phyloP scores from a whole-genome alignment of 2,113 vertebrate species.

The Scomber colias region DNA sequence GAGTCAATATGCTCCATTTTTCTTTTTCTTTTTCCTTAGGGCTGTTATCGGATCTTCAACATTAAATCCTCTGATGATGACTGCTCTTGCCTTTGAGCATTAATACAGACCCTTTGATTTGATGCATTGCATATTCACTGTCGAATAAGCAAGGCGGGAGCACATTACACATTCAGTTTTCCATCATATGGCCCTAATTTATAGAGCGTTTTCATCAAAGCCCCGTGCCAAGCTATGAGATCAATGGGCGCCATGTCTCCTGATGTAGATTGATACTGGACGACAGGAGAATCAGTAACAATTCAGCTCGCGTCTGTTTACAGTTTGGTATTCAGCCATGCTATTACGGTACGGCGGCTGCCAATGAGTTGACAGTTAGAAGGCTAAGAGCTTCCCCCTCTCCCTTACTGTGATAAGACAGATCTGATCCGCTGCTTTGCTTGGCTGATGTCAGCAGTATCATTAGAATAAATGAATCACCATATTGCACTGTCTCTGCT shows the following conservation, averaged over 20 bases:
- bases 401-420: conserved; percentile 64
- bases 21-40: conserved; percentile 3
- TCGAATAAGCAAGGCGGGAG: conserved; percentile 59
- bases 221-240: conserved; percentile 42
- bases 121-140: conserved; percentile 58
- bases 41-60: conserved; percentile 24
- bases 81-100: conserved; percentile 28
- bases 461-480: conserved; percentile 78
- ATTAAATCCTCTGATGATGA: conserved; percentile 20
- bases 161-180: conserved; percentile 63
- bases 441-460: conserved; percentile 73
- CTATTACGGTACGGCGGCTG: conserved; percentile 58
- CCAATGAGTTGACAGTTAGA: conserved; percentile 71
- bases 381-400: conserved; percentile 58
- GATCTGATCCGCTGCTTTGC: conserved; percentile 68
- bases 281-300: conserved; percentile 67
- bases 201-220: conserved; percentile 75
- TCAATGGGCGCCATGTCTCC: conserved; percentile 59
- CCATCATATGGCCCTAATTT: conserved; percentile 71
- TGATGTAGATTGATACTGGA: conserved; percentile 71
- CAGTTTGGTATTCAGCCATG: conserved; percentile 68
- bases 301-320: conserved; percentile 67
- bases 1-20: conserved; percentile 51
- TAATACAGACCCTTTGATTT: conserved; percentile 37
- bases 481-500: conserved; percentile 65